phyloP scores from a whole-genome alignment of 2,113 vertebrate genomes.

The Mola mola region DNA sequence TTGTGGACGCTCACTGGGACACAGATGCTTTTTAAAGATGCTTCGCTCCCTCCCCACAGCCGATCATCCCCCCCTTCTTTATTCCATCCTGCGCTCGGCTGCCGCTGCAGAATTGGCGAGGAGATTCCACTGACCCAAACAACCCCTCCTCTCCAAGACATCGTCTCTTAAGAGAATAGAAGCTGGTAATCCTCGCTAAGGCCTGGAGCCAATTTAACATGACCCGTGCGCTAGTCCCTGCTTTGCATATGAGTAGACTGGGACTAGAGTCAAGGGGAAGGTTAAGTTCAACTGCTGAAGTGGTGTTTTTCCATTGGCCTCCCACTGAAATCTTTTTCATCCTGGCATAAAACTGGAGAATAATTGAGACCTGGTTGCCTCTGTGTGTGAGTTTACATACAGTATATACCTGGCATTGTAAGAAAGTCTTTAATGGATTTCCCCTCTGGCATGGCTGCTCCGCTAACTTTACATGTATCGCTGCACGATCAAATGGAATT shows the following conservation, averaged over 20 bases:
- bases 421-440: conserved; percentile 47
- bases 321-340: conserved; percentile 9
- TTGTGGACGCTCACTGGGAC: conserved; percentile 65
- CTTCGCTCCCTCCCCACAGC: conserved; percentile 37
- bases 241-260: conserved; percentile 50
- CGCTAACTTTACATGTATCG: conserved; percentile 34
- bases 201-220: conserved; percentile 46
- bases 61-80: conserved; percentile 57
- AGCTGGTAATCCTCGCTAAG: conserved; percentile 47
- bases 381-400: conserved; percentile 27
- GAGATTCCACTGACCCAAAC: conserved; percentile 56
- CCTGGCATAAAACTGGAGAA: conserved; percentile 38
- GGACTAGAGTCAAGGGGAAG: conserved; percentile 42
- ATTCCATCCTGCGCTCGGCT: conserved; percentile 50
- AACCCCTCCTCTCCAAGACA: conserved; percentile 44
- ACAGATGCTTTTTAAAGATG: conserved; percentile 70
- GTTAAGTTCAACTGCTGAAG: conserved; percentile 30
- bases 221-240: conserved; percentile 52
- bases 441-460: conserved; percentile 28
- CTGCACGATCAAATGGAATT: conserved; percentile 58
- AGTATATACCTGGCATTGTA: too few relatives aligned
- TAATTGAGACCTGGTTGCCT: conserved; percentile 53
- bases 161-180: conserved; percentile 50
- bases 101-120: conserved; percentile 49
- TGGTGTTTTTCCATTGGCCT: conserved; percentile 21